A percentile compares a stretch with the other conserved stretches of the same genome.
Conservation (phyloP, 2,113 vertebrate species). For the Ceyx cyanopectus region DNA sequence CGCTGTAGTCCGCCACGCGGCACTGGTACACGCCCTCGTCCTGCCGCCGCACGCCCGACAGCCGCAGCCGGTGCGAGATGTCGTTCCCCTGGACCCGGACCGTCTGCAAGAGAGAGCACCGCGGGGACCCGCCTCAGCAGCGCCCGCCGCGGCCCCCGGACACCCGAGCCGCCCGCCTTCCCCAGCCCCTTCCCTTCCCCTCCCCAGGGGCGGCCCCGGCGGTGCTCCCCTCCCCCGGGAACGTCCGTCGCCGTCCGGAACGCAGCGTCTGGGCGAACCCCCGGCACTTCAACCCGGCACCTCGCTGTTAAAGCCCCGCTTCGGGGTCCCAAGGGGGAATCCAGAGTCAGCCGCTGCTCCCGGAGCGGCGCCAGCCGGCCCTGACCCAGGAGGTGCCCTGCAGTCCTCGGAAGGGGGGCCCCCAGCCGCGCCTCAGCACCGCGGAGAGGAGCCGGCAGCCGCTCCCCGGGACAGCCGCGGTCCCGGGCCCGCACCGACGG, state of each 20-base stretch:
- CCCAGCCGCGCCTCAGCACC: not conserved
- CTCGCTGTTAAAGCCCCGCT: not conserved
- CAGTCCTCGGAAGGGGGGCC: not conserved
- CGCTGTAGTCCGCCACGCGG: constrained; percentile 91
- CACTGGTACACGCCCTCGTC: constrained; percentile 94
- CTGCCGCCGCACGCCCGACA: constrained; percentile 88
- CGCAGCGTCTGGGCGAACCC: not conserved
- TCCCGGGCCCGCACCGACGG: not conserved
- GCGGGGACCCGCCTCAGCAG: not conserved
- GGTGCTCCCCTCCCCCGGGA: not conserved
- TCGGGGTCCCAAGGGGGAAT: not conserved
- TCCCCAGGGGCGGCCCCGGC: not conserved
- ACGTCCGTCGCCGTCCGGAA: fast-evolving
- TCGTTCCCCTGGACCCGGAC: constrained; percentile 94
- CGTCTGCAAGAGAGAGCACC: constrained; percentile 79
- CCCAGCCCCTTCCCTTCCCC: not conserved
- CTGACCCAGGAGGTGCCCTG: fast-evolving
- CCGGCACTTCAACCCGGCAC: fast-evolving
- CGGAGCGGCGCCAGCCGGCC: not conserved
- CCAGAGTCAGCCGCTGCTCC: not conserved
- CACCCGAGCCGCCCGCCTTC: not conserved
- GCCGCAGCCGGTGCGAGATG: constrained; percentile 92
- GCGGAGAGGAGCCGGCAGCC: not conserved
- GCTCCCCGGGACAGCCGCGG: not conserved
- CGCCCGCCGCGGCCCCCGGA: not conserved